A percentile compares a stretch with the other conserved stretches of the same genome.
Conservation (phyloP, 2,888 invertebrate genomes). For the Amaurobius ferox region DNA sequence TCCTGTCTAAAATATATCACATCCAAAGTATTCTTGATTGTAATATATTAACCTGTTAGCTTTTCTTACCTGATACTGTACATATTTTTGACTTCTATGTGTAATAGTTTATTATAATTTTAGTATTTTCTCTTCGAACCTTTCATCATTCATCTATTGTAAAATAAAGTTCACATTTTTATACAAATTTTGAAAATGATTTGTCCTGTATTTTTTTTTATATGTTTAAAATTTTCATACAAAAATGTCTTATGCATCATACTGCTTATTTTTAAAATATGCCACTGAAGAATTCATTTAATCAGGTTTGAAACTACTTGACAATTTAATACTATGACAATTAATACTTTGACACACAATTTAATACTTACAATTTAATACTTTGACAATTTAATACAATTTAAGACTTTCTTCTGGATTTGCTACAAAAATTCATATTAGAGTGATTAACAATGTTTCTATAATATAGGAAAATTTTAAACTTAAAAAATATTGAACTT, state of each 20-base stretch:
- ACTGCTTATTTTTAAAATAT: not conserved
- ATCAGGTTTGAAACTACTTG: no score
- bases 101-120: slow-evolving; percentile 34
- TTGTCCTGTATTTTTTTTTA: slow-evolving; percentile 35
- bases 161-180: slow-evolving; percentile 33
- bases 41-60: slow-evolving; percentile 5
- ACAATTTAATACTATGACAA: no score
- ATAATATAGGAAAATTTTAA: no score
- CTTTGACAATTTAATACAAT: no score
- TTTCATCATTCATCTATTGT: slow-evolving; percentile 24
- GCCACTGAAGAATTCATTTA: no score
- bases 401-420: no score
- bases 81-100: slow-evolving; percentile 46
- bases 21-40: slow-evolving; percentile 26
- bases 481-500: no score
- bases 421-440: no score
- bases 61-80: slow-evolving; percentile 24
- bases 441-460: no score
- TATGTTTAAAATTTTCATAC: not conserved
- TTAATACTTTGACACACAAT: no score
- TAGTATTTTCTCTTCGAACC: slow-evolving; percentile 19
- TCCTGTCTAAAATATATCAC: not conserved
- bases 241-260: not conserved
- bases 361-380: no score
- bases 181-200: slow-evolving; percentile 15